Evolutionary conservation across 2,888 invertebrate species (phyloP).

Genomic region (Ormyrus thymus): DNA sequence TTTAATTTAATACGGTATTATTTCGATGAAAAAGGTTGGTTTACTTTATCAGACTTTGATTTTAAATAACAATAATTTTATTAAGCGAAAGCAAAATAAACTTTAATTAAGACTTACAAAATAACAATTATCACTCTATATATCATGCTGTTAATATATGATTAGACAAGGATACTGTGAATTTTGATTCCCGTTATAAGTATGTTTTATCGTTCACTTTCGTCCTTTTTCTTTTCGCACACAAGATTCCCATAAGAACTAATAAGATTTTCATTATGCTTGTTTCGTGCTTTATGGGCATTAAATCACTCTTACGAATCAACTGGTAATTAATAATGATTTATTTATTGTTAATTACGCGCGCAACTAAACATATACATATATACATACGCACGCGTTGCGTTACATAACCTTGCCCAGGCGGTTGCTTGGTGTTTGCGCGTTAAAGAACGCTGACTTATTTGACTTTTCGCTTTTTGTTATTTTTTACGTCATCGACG

Average conservation of each 20-base stretch:
- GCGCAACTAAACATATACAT: background rate
- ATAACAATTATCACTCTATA: too few species aligned
- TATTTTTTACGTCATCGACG: background rate
- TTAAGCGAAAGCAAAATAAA: too few species aligned
- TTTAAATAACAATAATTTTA: too few species aligned
- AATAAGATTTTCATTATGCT: conserved; percentile 54
- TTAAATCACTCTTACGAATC: conserved; percentile 52
- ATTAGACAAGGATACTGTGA: too few species aligned
- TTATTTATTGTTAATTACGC: conserved; percentile 53
- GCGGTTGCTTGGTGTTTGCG: background rate
- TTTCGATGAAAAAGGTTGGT: too few species aligned
- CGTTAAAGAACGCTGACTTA: conserved; percentile 27
- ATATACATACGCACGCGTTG: background rate
- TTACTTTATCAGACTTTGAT: too few species aligned
- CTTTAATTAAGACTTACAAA: too few species aligned
- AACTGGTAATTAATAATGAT: conserved; percentile 52
- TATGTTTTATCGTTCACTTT: background rate
- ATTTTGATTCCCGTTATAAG: background rate
- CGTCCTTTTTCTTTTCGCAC: background rate
- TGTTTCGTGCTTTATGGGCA: conserved; percentile 40
- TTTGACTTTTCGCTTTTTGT: conserved; percentile 40
- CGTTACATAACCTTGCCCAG: background rate
- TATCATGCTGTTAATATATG: background rate
- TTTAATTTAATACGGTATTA: too few species aligned
- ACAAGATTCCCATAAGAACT: conserved; percentile 20